phyloP scores from a whole-genome alignment of 1,140 invertebrate species.

The Pseudachorutes palmiensis region DNA sequence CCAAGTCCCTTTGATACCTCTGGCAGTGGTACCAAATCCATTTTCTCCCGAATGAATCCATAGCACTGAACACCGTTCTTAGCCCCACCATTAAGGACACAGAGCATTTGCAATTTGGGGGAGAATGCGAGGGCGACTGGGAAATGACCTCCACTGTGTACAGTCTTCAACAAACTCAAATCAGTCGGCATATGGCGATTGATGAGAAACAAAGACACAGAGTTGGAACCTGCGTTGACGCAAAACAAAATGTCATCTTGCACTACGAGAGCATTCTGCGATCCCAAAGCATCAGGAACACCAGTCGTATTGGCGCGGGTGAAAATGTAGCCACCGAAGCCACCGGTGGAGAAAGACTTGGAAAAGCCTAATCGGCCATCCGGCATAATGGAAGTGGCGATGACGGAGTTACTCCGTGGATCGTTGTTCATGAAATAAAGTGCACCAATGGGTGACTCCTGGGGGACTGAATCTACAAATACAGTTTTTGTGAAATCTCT shows the following conservation, averaged over 20 bases:
- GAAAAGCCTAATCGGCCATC: neutral
- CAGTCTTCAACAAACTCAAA: neutral
- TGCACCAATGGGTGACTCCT: neutral
- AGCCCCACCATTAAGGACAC: neutral
- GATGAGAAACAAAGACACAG: neutral
- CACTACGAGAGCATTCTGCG: neutral
- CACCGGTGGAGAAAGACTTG: neutral
- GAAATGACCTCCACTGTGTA: neutral
- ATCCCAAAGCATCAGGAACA: neutral
- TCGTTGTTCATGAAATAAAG: neutral
- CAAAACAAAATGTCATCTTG: neutral
- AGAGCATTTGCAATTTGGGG: neutral
- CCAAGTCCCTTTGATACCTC: neutral
- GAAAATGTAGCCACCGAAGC: neutral
- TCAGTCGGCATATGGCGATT: neutral
- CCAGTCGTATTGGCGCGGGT: neutral
- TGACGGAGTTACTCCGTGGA: neutral
- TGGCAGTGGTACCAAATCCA: neutral
- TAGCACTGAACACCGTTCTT: neutral
- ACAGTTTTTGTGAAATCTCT: no score
- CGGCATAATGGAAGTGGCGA: neutral
- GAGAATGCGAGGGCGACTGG: neutral
- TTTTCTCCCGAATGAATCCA: neutral
- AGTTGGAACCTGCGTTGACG: neutral
- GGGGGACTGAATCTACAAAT: neutral